Evolutionary conservation across 2,113 vertebrate genomes (phyloP).

Genomic region (Cyphomyrus plagiostoma): DNA sequence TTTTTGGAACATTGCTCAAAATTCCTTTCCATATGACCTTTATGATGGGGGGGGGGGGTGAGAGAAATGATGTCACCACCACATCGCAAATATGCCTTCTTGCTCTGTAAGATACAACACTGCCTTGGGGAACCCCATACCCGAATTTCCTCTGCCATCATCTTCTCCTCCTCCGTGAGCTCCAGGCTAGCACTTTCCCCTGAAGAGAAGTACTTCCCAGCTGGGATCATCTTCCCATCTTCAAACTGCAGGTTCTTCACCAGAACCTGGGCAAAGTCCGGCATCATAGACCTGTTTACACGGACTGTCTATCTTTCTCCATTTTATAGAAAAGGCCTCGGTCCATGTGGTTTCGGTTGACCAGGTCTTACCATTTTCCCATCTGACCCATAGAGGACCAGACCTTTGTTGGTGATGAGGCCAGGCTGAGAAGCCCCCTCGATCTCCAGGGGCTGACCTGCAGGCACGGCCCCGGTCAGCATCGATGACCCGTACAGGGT

Average conservation of each 20-base stretch:
- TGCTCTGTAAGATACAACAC: not conserved
- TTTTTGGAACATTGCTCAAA: conserved; percentile 61
- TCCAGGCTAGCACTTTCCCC: conserved; percentile 55
- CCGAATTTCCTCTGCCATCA: conserved; percentile 64
- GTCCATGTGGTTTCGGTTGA: not conserved
- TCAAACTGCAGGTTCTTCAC: conserved; percentile 72
- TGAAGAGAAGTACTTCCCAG: conserved; percentile 68
- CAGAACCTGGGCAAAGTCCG: conserved; percentile 23
- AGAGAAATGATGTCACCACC: not conserved
- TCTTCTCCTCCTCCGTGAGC: conserved; percentile 65
- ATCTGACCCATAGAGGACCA: conserved; percentile 78
- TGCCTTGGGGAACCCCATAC: conserved; percentile 35
- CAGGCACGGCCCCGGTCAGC: conserved; percentile 53
- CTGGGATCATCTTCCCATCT: conserved; percentile 74
- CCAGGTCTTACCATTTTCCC: conserved; percentile 66
- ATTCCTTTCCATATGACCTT: conserved; percentile 74
- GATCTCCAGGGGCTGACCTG: conserved; percentile 71
- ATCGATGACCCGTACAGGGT: conserved; percentile 79
- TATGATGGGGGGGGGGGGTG: not conserved
- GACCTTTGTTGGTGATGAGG: conserved; percentile 75
- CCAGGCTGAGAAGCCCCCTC: conserved; percentile 68
- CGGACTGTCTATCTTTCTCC: not conserved
- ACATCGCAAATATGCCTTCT: not conserved
- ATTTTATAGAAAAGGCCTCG: not conserved
- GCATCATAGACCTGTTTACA: not conserved